phyloP scores from a whole-genome alignment of 2,113 vertebrate genomes.

The Paraplagusia blochii region DNA sequence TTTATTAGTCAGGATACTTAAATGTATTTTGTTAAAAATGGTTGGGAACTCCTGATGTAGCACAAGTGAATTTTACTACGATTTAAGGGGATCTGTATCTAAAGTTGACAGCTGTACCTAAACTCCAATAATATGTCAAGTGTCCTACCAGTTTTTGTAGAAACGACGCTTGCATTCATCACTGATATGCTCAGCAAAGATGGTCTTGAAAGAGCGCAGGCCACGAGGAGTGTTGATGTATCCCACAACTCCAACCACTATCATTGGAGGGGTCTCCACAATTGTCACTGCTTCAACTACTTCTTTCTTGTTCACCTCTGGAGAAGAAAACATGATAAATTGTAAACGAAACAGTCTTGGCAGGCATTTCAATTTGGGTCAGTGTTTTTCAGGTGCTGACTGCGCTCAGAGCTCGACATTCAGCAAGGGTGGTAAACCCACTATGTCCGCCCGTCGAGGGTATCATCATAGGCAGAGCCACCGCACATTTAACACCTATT shows the following conservation, averaged over 20 bases:
- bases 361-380: not conserved
- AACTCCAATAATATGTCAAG: too few relatives aligned
- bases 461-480: constrained; percentile 73
- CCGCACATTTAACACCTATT: not conserved
- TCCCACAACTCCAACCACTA: constrained; percentile 89
- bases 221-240: constrained; percentile 92
- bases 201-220: constrained; percentile 92
- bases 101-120: too few relatives aligned
- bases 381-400: not conserved
- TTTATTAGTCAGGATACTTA: too few relatives aligned
- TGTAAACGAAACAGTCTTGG: not conserved
- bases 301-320: constrained; percentile 99
- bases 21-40: too few relatives aligned
- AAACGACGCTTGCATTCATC: constrained; percentile 98
- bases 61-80: too few relatives aligned
- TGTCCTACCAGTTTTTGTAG: constrained; percentile 95
- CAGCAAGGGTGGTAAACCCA: constrained; percentile 71
- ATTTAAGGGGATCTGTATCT: too few relatives aligned
- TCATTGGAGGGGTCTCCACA: constrained; percentile 94
- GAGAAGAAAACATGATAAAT: not conserved
- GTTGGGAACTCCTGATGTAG: too few relatives aligned
- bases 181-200: constrained; percentile 95
- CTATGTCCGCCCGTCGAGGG: constrained; percentile 81
- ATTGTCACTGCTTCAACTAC: constrained; percentile 96
- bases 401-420: constrained; percentile 80